A percentile compares a stretch with the other conserved stretches of the same genome.
Conservation (phyloP, 1,140 invertebrate species). For the Drosophila willistoni region DNA sequence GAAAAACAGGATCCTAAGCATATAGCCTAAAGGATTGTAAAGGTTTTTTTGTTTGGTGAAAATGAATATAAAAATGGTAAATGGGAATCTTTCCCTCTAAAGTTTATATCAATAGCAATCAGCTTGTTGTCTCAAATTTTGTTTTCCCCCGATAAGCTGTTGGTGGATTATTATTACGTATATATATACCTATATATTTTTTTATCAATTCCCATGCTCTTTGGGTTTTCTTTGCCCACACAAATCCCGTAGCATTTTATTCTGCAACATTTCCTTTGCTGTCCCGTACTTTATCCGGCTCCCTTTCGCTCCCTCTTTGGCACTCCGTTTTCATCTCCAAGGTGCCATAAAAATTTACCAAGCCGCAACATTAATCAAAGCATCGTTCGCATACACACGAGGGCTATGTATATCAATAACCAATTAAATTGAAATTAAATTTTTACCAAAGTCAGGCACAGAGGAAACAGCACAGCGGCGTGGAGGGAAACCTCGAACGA, state of each 20-base stretch:
- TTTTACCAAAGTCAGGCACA: conserved; percentile 47
- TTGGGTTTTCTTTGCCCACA: conserved; percentile 22
- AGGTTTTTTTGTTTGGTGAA: too few species aligned
- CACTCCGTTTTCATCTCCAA: conserved; percentile 52
- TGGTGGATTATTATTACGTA: conserved; percentile 4
- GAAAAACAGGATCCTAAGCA: too few species aligned
- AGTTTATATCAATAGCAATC: neutral
- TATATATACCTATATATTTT: conserved; percentile 2
- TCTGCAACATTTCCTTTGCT: neutral
- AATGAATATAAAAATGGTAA: too few species aligned
- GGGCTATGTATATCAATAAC: conserved; percentile 74
- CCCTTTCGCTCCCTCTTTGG: neutral
- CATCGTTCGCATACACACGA: conserved; percentile 67
- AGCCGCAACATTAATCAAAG: conserved; percentile 78
- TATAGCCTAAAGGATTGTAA: too few species aligned
- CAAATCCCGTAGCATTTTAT: too few species aligned
- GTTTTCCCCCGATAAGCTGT: conserved; percentile 28
- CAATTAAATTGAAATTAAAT: conserved; percentile 81
- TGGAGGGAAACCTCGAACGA: neutral
- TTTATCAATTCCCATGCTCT: conserved; percentile 50
- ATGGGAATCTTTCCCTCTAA: neutral
- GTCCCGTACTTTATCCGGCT: neutral
- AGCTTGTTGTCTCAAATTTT: neutral
- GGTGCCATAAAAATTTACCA: conserved; percentile 75
- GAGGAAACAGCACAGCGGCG: neutral